Evolutionary conservation across 2,888 invertebrate species (phyloP).

Genomic region (Ctenicera cuprea): DNA sequence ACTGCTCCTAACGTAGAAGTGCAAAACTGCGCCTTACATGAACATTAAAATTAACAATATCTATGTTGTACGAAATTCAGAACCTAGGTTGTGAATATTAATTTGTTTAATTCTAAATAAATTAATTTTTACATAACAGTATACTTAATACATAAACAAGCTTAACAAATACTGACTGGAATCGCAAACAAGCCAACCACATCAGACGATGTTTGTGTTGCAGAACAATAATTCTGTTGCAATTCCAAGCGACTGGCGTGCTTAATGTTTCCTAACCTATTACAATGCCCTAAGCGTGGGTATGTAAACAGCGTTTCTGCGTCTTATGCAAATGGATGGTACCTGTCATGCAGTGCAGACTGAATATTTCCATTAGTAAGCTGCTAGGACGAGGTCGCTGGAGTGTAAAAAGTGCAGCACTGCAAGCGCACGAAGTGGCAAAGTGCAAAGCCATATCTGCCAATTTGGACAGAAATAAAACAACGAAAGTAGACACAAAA

Average conservation of each 20-base stretch:
- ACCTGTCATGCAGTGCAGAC: background rate
- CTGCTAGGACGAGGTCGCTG: background rate
- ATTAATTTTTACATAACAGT: too few relatives aligned
- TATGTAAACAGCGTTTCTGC: conserved; percentile 14
- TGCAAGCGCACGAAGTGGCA: background rate
- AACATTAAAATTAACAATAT: too few relatives aligned
- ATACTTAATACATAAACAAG: too few relatives aligned
- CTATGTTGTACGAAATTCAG: too few relatives aligned
- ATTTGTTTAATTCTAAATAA: too few relatives aligned
- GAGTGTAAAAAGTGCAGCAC: background rate
- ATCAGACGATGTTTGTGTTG: background rate
- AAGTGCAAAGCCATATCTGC: background rate
- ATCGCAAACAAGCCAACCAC: background rate
- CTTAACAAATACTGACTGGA: too few relatives aligned
- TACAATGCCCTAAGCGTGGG: conserved; percentile 1
- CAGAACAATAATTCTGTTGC: conserved; percentile 13
- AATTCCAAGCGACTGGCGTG: background rate
- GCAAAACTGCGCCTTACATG: too few relatives aligned
- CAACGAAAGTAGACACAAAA: conserved; percentile 24
- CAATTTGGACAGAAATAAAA: conserved; percentile 30
- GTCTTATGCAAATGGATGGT: conserved; percentile 20
- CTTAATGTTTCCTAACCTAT: background rate
- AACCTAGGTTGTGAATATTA: too few relatives aligned
- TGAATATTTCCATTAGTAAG: background rate
- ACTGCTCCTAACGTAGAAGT: too few relatives aligned